Base-by-base conservation (phyloP, 1,140 invertebrate species). In the Schlechtendalia chinensis region DNA sequence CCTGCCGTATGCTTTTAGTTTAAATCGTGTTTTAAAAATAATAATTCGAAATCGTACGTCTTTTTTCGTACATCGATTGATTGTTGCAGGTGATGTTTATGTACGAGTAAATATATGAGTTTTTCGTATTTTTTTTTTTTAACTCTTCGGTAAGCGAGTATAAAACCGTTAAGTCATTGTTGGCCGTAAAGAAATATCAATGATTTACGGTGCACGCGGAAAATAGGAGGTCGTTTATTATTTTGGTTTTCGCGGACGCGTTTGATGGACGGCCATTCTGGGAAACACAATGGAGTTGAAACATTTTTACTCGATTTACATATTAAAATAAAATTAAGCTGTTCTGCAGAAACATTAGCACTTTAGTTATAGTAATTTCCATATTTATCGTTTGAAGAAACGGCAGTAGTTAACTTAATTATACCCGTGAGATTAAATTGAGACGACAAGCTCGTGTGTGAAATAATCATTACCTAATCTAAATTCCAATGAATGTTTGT, bases 371-470 rank as follows among this genome's bases (percentile, higher is more conserved):
- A 14, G 45, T 50, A 50, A 69, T 69, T 69, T 27, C 67, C 67
- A 69, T 69, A 69, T 69, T 69, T 69, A 69, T 50, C 67, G 67
- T 69, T 50, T 27, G 67, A 50, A 50, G 67, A 27, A 69, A 50
- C 24, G 22, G 45, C 19, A 17, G 45, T 69, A 69, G 67, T 69
- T 69, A 69, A 69, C 45, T 69, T 69, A 69, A 69, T 69, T 50
- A 69, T 69, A 69, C 67, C 67, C 67, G 16, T 10, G 67, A 69
- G 67, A 69, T 69, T 69, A 69, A 69, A 69, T 50, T 50, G 67
- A 69, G 67, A 69, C 67, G 67, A 69, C 67, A 50, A 50, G 67
- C 67, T 69, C 67, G 67, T 69, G 67, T 69, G 67, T 69, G 67
- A 69, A 69, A 69, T 69, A 69, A 69, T 69, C 67, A 69, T 69